Percentiles rank a stretch among this genome's conserved stretches.
phyloP scores from a whole-genome alignment of 2,888 invertebrate genomes.

The Drosophila lacicola region DNA sequence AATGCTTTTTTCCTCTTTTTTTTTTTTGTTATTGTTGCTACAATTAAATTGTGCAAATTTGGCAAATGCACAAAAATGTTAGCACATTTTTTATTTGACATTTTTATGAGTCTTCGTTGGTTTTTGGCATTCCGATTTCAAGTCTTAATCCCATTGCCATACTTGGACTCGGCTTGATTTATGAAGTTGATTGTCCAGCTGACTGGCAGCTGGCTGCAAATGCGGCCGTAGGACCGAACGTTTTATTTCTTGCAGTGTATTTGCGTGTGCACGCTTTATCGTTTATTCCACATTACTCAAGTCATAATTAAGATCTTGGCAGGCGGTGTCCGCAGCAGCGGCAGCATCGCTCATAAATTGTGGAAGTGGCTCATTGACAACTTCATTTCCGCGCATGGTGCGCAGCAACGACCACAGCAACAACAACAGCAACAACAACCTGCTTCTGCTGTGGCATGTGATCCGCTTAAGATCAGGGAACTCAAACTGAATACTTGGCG shows the following conservation, averaged over 20 bases:
- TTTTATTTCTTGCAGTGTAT: conserved; percentile 66
- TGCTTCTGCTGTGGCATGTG: conserved; percentile 54
- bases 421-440: conserved; percentile 35
- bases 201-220: conserved; percentile 37
- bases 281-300: conserved; percentile 79
- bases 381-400: conserved; percentile 77
- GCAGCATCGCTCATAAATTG: conserved; percentile 74
- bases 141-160: conserved; percentile 40
- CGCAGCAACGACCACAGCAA: conserved; percentile 33
- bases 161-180: conserved; percentile 61
- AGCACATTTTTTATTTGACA: conserved; percentile 75
- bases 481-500: conserved; percentile 36
- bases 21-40: conserved; percentile 46
- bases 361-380: conserved; percentile 80
- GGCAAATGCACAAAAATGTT: conserved; percentile 76
- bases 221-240: conserved; percentile 1
- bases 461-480: conserved; percentile 62
- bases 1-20: conserved; percentile 36
- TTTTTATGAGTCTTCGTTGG: conserved; percentile 66
- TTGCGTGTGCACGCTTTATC: conserved; percentile 78
- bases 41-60: conserved; percentile 77
- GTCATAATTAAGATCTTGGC: conserved; percentile 79
- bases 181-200: conserved; percentile 67
- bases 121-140: conserved; percentile 31
- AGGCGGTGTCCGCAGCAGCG: conserved; percentile 50